Evolutionary conservation across 2,888 invertebrate species (phyloP), one percentile per base, ranked within the genome.

Genomic region (Lacanobia oleracea): DNA sequence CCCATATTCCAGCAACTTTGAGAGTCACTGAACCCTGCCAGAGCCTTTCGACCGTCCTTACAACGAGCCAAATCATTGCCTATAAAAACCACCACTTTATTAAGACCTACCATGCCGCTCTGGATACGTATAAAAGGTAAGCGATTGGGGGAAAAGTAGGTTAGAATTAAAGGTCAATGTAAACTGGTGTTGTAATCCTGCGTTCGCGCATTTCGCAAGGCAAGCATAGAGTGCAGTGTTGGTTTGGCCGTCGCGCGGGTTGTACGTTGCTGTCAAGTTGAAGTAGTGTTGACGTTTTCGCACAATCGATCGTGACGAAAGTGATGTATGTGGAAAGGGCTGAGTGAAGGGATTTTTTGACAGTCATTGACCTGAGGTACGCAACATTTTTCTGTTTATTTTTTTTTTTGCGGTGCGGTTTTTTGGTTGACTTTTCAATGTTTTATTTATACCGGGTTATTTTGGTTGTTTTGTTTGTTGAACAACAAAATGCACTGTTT

Each of bases 201-300:
- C 90, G 88, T 72, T 21, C 64, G 88, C 88, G 89, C 90, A 88
- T 84, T 86, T 85, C 84, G 86, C 84, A 82, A 82, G 81, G 87
- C 86, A 85, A 87, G 79, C 67, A 75, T 68, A 3, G 56, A 82
- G 75, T 82, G 86, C 85, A 89, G 87, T 89, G 86, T 84, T 87
- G 82, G 74, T 76, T 77, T 60, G 83, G 77, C 71, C 77, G 79
- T 76, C 83, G 85, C 64, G 70, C 81, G 72, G 72, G 77, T 74
- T 57, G 77, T 82, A 88, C 91, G 89, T 80, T 68, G 40, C 45
- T 69, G 77, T 67, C 56, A 43, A 62, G 18, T 67, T 54, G 16
- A 18, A 54, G 40, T 48, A 45, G 74, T 81, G 71, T 75, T 79
- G 81, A 75, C 60, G 48, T 60, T 67, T 72, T 75, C 50, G 53